These are phyloP conservation scores for Lycorma delicatula DNA, from an alignment of 1,140 invertebrate species.

Conservation along the genomic window DNA sequence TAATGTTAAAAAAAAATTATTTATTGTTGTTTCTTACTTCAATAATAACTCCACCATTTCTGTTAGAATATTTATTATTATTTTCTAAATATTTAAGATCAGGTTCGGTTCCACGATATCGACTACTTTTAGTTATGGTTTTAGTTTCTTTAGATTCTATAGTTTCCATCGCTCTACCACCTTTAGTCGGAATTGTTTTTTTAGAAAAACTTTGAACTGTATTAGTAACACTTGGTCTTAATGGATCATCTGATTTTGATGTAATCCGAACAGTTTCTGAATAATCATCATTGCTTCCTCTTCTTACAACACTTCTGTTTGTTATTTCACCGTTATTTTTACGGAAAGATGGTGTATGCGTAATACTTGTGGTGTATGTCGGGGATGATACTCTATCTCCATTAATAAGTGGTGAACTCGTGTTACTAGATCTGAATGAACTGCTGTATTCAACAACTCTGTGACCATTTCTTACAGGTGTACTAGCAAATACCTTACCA, in stretches of 20 bases:
- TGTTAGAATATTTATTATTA: slow-evolving; percentile 20
- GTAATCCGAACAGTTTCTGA: slow-evolving; percentile 57
- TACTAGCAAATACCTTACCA: slow-evolving; percentile 29
- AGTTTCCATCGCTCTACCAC: slow-evolving; percentile 50
- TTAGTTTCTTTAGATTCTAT: slow-evolving; percentile 58
- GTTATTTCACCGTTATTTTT: slow-evolving; percentile 12
- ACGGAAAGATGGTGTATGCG: slow-evolving; percentile 25
- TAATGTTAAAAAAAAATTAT: too few relatives aligned
- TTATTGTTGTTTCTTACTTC: slow-evolving; percentile 38
- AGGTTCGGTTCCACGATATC: slow-evolving; percentile 43
- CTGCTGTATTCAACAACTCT: slow-evolving; percentile 26
- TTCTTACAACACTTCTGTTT: slow-evolving; percentile 38
- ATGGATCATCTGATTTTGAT: slow-evolving; percentile 51
- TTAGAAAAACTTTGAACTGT: slow-evolving; percentile 56
- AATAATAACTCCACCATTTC: slow-evolving; percentile 40
- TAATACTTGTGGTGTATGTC: slow-evolving; percentile 26
- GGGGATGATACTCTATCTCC: slow-evolving; percentile 20
- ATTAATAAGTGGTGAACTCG: slow-evolving; percentile 23
- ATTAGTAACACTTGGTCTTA: slow-evolving; percentile 52
- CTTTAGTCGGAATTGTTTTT: slow-evolving; percentile 51
- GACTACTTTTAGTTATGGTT: slow-evolving; percentile 55
- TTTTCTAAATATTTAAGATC: slow-evolving; percentile 36
- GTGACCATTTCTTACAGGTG: slow-evolving; percentile 26
- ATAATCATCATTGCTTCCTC: slow-evolving; percentile 58
- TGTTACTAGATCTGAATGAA: slow-evolving; percentile 28